These are phyloP conservation scores for Picathartes gymnocephalus DNA, from an alignment of 2,113 vertebrate species.

Conservation along the genomic window DNA sequence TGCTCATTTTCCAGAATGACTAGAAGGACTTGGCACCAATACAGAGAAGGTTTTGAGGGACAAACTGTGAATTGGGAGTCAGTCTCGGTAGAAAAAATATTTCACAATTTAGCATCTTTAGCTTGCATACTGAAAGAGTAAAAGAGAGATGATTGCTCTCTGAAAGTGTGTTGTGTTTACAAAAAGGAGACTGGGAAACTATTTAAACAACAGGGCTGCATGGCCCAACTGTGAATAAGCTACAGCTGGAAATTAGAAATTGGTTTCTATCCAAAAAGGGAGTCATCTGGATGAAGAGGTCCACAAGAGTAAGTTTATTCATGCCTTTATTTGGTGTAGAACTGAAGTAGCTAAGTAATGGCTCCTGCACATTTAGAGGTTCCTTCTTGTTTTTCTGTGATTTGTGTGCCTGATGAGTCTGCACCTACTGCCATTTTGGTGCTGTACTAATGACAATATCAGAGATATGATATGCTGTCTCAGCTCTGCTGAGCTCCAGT, in stretches of 20 bases:
- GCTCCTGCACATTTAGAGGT: background rate
- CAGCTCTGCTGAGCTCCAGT: background rate
- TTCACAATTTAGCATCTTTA: background rate
- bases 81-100: background rate
- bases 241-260: background rate
- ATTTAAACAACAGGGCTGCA: background rate
- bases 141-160: background rate
- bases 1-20: background rate
- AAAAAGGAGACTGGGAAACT: background rate
- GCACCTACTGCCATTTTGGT: background rate
- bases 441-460: background rate
- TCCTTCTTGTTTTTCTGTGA: background rate
- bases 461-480: background rate
- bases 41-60: background rate
- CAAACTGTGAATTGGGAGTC: background rate
- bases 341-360: background rate
- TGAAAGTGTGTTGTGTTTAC: background rate
- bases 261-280: background rate
- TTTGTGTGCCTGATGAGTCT: background rate
- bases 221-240: background rate
- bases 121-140: background rate
- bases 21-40: background rate
- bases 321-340: background rate
- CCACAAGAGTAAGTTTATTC: background rate
- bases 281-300: background rate